Evolutionary conservation across 2,113 vertebrate species (phyloP).

Genomic region (Lepus europaeus): DNA sequence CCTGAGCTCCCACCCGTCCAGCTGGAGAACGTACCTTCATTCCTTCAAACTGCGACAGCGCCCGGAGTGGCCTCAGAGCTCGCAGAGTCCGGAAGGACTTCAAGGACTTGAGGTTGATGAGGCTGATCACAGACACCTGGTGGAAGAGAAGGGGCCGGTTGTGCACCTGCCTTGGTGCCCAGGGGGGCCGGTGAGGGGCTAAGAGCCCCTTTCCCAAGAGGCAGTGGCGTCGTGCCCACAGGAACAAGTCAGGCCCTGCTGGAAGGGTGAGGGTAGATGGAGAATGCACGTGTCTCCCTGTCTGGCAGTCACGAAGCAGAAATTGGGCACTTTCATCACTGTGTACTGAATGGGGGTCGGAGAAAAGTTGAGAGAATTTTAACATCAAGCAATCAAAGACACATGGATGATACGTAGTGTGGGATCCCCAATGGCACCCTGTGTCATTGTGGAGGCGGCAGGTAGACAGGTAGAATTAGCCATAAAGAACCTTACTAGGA

Average conservation of each 20-base stretch:
- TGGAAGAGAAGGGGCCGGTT: neutral
- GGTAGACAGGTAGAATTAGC: neutral
- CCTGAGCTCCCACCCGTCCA: neutral
- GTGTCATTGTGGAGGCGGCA: accelerated
- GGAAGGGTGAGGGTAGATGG: neutral
- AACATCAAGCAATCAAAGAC: conserved; percentile 32
- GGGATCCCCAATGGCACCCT: neutral
- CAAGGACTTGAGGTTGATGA: conserved; percentile 74
- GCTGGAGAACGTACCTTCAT: conserved; percentile 86
- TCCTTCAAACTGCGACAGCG: conserved; percentile 92
- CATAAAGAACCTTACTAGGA: neutral
- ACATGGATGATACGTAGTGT: too few species aligned
- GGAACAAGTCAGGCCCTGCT: neutral
- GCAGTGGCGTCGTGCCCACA: neutral
- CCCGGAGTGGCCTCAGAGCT: conserved; percentile 95
- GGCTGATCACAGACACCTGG: conserved; percentile 79
- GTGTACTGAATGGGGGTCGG: neutral
- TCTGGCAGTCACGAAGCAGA: neutral
- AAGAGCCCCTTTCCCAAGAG: neutral
- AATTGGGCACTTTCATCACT: neutral
- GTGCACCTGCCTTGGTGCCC: neutral
- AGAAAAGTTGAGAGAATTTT: neutral
- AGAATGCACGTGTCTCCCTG: neutral
- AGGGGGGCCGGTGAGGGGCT: neutral
- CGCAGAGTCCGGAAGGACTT: conserved; percentile 95